A percentile compares a stretch with the other conserved stretches of the same genome.
Conservation (phyloP, 2,113 vertebrate species). For the Okapia johnstoni region DNA sequence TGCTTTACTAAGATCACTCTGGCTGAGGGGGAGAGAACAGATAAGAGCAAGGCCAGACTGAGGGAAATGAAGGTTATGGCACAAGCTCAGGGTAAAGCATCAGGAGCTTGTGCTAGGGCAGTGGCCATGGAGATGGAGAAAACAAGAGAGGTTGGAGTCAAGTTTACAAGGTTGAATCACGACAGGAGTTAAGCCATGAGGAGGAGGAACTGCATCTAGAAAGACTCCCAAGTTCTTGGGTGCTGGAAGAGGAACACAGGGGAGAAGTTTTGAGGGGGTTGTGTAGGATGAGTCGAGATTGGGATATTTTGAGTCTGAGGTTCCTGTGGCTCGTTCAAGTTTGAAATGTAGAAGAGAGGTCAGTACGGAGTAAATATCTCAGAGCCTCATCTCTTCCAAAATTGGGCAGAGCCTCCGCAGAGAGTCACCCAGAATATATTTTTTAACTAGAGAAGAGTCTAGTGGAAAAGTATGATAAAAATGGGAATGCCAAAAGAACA, state of each 20-base stretch:
- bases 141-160: background rate
- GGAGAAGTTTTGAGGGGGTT: background rate
- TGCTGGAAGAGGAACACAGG: background rate
- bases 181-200: background rate
- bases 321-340: background rate
- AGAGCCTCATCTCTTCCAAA: background rate
- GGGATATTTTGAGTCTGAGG: background rate
- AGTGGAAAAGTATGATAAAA: background rate
- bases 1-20: background rate
- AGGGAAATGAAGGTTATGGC: background rate
- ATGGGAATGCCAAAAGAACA: background rate
- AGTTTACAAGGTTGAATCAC: background rate
- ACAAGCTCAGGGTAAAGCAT: background rate
- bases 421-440: background rate
- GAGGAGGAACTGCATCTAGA: background rate
- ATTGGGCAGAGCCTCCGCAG: background rate
- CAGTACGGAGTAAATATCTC: background rate
- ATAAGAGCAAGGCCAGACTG: background rate
- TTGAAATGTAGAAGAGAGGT: background rate
- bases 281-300: background rate
- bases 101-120: rapidly evolving
- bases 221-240: background rate
- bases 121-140: background rate
- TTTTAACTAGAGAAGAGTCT: background rate
- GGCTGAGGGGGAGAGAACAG: background rate